Evolutionary conservation across 2,113 vertebrate genomes (phyloP).

Genomic region (Glaucomys volans): DNA sequence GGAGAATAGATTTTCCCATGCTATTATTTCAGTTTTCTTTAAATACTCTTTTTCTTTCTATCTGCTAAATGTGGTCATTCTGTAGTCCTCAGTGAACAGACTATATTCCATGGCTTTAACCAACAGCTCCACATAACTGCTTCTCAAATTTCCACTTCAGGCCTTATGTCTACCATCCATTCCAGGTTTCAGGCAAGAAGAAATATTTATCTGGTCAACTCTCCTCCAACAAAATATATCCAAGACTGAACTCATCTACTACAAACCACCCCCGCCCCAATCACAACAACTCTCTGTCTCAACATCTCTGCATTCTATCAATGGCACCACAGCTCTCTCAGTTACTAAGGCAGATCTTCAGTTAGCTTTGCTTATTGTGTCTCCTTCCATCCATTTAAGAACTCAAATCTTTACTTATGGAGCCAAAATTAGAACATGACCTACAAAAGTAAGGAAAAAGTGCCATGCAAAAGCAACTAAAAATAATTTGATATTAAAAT

Average conservation of each 20-base stretch:
- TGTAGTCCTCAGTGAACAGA: neutral
- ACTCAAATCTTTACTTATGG: neutral
- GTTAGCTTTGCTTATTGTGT: neutral
- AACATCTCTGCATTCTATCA: neutral
- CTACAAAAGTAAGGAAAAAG: neutral
- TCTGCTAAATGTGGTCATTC: neutral
- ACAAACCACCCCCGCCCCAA: neutral
- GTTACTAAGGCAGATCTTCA: neutral
- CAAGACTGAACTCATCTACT: slow-evolving; percentile 3
- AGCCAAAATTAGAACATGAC: neutral
- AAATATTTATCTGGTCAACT: neutral
- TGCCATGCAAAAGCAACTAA: neutral
- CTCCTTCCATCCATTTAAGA: neutral
- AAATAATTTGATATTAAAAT: slow-evolving; percentile 17
- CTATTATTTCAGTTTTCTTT: neutral
- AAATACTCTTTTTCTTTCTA: neutral
- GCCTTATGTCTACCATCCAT: neutral
- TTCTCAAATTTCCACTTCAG: neutral
- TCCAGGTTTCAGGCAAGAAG: neutral
- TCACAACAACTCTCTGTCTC: neutral
- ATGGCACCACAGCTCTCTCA: neutral
- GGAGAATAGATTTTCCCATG: neutral
- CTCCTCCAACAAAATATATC: neutral
- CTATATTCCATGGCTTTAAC: neutral
- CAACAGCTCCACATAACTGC: neutral